A percentile compares a stretch with the other conserved stretches of the same genome.
Evolutionary conservation across 2,888 invertebrate genomes (phyloP).

Genomic region (Penaeus monodon): DNA sequence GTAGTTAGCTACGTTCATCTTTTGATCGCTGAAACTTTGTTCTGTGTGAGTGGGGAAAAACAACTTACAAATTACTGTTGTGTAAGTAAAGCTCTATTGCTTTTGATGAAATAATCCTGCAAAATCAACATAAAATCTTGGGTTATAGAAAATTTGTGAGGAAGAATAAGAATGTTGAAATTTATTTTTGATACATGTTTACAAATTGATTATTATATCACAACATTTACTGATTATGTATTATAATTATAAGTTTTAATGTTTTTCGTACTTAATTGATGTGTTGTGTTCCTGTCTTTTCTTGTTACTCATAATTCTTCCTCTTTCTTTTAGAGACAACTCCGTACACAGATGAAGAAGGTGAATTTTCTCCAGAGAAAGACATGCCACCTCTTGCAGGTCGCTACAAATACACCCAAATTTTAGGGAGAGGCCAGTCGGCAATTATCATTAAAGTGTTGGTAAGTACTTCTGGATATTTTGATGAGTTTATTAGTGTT

Average conservation of each 20-base stretch:
- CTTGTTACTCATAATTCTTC: background rate
- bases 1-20: no score
- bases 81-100: no score
- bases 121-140: no score
- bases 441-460: constrained; percentile 64
- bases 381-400: constrained; percentile 61
- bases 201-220: no score
- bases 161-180: no score
- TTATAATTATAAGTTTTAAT: background rate
- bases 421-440: constrained; percentile 64
- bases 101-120: no score
- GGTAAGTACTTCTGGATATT: constrained; percentile 33
- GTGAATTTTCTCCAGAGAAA: constrained; percentile 63
- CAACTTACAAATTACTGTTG: no score
- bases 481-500: background rate
- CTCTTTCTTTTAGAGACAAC: constrained; percentile 52
- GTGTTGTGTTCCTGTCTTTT: background rate
- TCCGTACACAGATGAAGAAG: constrained; percentile 64
- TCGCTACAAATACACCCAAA: constrained; percentile 59
- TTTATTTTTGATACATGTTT: no score
- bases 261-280: background rate
- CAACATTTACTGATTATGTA: background rate
- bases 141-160: no score
- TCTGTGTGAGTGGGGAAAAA: no score
- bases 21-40: no score